Conservation (phyloP, 1,140 invertebrate genomes). For the Pygmarrhopalites habei region DNA sequence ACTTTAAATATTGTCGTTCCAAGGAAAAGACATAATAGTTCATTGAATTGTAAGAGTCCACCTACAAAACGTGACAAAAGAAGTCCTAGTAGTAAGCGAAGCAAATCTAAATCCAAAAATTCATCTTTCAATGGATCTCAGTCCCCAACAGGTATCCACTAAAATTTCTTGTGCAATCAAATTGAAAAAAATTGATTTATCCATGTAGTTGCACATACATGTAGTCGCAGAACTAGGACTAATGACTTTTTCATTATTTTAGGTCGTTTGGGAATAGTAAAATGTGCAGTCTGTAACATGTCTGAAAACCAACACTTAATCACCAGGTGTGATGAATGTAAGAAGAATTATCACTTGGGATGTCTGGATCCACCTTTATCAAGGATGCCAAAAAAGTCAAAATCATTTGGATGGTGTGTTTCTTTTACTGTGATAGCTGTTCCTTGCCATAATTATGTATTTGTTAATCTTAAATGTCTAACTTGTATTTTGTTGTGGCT, state of each 20-base stretch:
- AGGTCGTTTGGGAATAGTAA: conserved; percentile 46
- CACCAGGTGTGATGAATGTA: conserved; percentile 90
- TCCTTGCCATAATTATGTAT: too few relatives aligned
- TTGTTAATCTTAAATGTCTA: conserved; percentile 10
- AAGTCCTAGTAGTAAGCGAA: conserved; percentile 7
- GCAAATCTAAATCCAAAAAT: neutral
- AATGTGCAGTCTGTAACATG: conserved; percentile 77
- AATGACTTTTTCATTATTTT: too few relatives aligned
- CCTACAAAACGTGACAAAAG: neutral
- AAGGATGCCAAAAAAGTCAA: conserved; percentile 88
- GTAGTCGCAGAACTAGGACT: too few relatives aligned
- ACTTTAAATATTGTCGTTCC: neutral
- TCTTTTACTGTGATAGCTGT: too few relatives aligned
- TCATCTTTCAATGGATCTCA: conserved; percentile 11
- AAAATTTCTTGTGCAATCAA: too few relatives aligned
- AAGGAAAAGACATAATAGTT: neutral
- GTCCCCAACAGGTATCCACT: conserved; percentile 4
- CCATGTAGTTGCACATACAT: too few relatives aligned
- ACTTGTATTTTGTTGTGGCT: neutral
- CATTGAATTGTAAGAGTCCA: conserved; percentile 4
- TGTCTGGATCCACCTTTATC: conserved; percentile 87
- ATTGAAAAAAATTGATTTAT: too few relatives aligned
- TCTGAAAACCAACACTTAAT: conserved; percentile 77
- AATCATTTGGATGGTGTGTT: conserved; percentile 77
- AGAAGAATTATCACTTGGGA: conserved; percentile 82